Base-by-base conservation (phyloP, 2,113 vertebrate species). In the Thomomys bottae region DNA sequence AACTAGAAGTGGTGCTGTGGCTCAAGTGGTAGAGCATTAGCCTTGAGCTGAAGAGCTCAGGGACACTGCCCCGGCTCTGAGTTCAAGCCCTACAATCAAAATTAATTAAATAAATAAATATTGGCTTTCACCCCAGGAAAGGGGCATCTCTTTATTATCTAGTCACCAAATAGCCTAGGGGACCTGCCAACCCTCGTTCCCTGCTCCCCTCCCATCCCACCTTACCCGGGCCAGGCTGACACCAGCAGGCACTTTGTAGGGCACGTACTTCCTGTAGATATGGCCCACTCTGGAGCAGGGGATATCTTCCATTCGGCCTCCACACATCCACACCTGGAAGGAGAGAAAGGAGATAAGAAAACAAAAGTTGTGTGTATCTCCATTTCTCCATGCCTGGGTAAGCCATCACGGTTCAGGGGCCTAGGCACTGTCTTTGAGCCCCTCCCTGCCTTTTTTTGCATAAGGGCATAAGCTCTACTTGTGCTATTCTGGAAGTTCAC, bases 241-340 rank as follows among this genome's bases (percentile, higher is more conserved):
- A 67, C 99, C 99, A 12, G 99, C 98, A 0, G 99, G 99, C 70
- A 99, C 98, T 89, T 99, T 99, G 97, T 99, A 99, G 6, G 99
- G 99, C 70, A 99, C 99, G 0, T 99, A 99, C 97, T 99, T 99
- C 96, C 99, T 98, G 97, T 99, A 99, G 97, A 99, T 99, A 92
- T 99, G 99, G 11, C 99, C 99, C 63, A 99, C 99, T 92, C 99
- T 97, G 86, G 99, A 99, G 97, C 99, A 99, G 72, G 98, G 98
- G 45, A 98, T 98, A 90, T 98, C 98, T 89, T 98, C 98, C 98
- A 98, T 98, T 49, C 97, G 98, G 59, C 98, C 98, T 14, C 98
- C 98, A 92, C 98, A 98, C 98, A 98, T 98, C 98, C 98, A 98
- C 0, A 98, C 98, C 98, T 98, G 95, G 36, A 24, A 75, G 87